These are phyloP conservation scores for Nemapogon koenigi DNA, from an alignment of 2,888 invertebrate species.

Conservation along the genomic window DNA sequence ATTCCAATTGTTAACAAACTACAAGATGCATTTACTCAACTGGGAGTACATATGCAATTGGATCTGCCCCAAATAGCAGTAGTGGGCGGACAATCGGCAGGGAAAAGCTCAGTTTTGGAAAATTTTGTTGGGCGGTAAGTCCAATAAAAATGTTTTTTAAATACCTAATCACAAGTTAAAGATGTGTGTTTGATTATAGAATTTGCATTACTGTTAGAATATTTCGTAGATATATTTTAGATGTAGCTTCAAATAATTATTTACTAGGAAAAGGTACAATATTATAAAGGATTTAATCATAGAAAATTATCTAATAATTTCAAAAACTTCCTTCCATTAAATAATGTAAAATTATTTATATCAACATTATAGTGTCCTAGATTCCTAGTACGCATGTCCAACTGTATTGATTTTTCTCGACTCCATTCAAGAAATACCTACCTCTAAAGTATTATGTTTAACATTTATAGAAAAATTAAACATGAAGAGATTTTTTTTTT, in stretches of 20 bases:
- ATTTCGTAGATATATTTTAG: background rate
- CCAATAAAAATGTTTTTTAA: background rate
- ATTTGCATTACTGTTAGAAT: background rate
- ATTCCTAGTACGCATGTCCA: slow-evolving; percentile 56
- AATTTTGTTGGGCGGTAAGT: slow-evolving; percentile 99
- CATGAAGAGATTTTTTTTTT: too few species aligned
- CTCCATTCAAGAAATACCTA: slow-evolving; percentile 5
- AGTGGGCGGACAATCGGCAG: slow-evolving; percentile 99
- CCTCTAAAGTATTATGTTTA: background rate
- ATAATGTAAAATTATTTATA: too few species aligned
- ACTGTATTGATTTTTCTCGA: slow-evolving; percentile 42
- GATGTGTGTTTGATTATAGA: too few species aligned
- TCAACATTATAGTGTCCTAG: slow-evolving; percentile 55
- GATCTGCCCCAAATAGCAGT: slow-evolving; percentile 99
- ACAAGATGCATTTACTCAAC: slow-evolving; percentile 98
- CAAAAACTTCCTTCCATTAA: too few species aligned
- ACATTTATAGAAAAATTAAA: too few species aligned
- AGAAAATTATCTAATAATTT: too few species aligned
- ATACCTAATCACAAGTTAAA: too few species aligned
- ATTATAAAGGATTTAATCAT: too few species aligned
- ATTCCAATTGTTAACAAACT: slow-evolving; percentile 99
- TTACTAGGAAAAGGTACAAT: background rate
- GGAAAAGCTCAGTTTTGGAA: slow-evolving; percentile 99
- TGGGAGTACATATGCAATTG: slow-evolving; percentile 97
- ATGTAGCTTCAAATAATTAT: background rate